Percentiles rank a stretch among this genome's conserved stretches.
phyloP scores from a whole-genome alignment of 2,113 vertebrate species.

The Hemichromis elongatus region DNA sequence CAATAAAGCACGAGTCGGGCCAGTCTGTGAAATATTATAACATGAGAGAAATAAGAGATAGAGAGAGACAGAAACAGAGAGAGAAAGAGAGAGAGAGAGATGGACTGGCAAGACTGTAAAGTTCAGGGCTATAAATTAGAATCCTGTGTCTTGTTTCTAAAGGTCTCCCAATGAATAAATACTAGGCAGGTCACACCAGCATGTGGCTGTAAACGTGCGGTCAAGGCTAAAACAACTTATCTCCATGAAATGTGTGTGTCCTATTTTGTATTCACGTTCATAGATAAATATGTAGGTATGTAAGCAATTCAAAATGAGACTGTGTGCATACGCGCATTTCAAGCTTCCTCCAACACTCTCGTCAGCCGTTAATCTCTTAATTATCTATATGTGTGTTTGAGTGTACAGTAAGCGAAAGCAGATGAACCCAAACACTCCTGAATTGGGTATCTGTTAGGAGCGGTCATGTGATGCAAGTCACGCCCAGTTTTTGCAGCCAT shows the following conservation, averaged over 20 bases:
- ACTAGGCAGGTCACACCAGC: slow-evolving; percentile 38
- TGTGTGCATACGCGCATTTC: not conserved
- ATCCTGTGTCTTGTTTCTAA: slow-evolving; percentile 48
- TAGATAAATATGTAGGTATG: not conserved
- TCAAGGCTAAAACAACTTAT: not conserved
- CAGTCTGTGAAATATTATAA: not conserved
- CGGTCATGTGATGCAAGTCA: not conserved
- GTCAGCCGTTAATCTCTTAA: not conserved
- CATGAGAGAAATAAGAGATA: not conserved
- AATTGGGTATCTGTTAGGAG: not conserved
- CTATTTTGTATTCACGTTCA: not conserved
- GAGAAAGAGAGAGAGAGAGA: not conserved
- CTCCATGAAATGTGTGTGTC: not conserved
- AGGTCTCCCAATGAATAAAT: slow-evolving; percentile 59
- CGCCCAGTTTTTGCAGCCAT: not conserved
- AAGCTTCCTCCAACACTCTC: rapidly evolving
- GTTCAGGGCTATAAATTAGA: slow-evolving; percentile 63
- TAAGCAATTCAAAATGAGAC: not conserved
- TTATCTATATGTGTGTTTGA: not conserved
- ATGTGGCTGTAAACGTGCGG: not conserved
- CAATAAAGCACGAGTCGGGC: not conserved
- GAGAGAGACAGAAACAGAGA: not conserved
- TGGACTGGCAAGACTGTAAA: slow-evolving; percentile 43
- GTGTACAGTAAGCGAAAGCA: rapidly evolving
- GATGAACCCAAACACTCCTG: not conserved